Evolutionary conservation across 1,140 invertebrate genomes (phyloP), one percentile per base, ranked within the genome.

Genomic region (Lysiphlebus fabarum): DNA sequence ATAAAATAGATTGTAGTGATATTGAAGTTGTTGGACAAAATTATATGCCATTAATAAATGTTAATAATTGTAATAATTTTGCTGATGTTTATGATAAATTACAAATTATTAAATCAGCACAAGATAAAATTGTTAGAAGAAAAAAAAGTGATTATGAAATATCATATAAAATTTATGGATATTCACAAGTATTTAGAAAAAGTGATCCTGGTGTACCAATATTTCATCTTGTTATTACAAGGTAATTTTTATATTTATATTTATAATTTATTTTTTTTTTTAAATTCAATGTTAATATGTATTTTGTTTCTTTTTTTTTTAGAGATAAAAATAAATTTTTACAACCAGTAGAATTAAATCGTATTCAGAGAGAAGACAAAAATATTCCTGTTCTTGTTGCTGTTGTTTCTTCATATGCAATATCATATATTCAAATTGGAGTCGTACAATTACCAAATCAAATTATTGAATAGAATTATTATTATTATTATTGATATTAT

Each of bases 91-190:
- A 70, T 53, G 72, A 69, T 17, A 75, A 69, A 61, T 62, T 79
- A 5, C 67, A 65, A 65, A 75, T 80, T 63, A 78, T 80, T 12
- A 80, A 78, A 59, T 61, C 73, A 8, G 69, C 70, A 3, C 62
- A 68, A 0, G 72, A 78, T 12, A 72, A 64, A 17, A 73, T 59
- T 6, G 67, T 73, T 2, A 71, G 75, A 51, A 70, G 67, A 33
- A 76, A 73, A 34, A 72, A 64, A 37, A 64, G 65, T 7, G 69
- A 73, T 59, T 72, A 73, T 40, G 70, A 65, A 12, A 69, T 78
- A 56, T 78, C 74, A 0, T 80, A 78, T 26, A 78, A 78, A n/a
- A 69, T 79, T 56, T 79, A 74, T 55, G 66, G 65, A 0, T 37
- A 51, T 56, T 70, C 50, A 38, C 70, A 71, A 33, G 67, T 67